phyloP scores from a whole-genome alignment of 2,113 vertebrate species.

The Turdus rufiventris region DNA sequence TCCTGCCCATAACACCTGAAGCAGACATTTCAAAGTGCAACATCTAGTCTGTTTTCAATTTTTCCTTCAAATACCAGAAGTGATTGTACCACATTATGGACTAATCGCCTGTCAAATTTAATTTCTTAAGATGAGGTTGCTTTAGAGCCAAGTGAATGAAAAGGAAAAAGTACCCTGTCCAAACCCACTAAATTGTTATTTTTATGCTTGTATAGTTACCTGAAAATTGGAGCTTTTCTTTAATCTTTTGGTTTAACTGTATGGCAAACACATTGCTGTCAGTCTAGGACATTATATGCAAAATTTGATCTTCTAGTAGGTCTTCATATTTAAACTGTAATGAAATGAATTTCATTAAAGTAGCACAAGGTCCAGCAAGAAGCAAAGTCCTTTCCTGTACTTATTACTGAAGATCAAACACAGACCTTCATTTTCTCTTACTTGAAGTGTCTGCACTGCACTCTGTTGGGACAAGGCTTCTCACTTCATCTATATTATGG shows the following conservation, averaged over 20 bases:
- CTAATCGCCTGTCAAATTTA: conserved; percentile 68
- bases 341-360: neutral
- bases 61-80: conserved; percentile 57
- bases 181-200: conserved; percentile 28
- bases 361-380: neutral
- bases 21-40: conserved; percentile 39
- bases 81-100: conserved; percentile 56
- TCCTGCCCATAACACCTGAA: neutral
- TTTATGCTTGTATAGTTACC: conserved; percentile 29
- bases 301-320: neutral
- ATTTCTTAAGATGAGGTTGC: conserved; percentile 59
- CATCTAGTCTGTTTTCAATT: conserved; percentile 49
- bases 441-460: neutral
- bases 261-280: conserved; percentile 24
- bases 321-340: neutral
- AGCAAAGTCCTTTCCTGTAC: neutral
- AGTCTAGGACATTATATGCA: neutral
- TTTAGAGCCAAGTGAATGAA: conserved; percentile 50
- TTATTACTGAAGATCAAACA: neutral
- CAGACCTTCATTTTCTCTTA: neutral
- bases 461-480: neutral
- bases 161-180: conserved; percentile 34
- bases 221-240: conserved; percentile 19
- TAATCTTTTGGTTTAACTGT: conserved; percentile 27
- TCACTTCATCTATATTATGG: neutral